Base-by-base conservation (phyloP, 2,797 vertebrate species). In the Acanthurus lineatus region DNA sequence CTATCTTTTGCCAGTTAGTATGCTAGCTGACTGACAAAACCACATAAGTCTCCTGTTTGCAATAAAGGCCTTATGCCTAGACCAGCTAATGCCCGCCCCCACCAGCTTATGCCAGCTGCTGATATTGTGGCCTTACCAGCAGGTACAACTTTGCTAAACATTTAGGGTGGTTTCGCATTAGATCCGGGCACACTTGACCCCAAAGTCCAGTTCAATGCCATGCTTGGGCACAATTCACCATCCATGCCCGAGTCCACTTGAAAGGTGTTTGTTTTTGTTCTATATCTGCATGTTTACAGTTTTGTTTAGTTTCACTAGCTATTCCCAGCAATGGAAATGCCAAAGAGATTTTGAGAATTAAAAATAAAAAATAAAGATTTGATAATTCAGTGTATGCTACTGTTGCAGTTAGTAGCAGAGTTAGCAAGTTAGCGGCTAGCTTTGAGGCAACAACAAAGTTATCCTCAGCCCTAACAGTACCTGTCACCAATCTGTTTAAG, bases 391-490 rank as follows among this genome's bases (percentile, higher is more conserved):
- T 6, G 2, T 65, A 42, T 71, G 25, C 44, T 47, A 38, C 15
- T n/a, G 68, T 53, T 75, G 48, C 47, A 57, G 25, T 25, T 25
- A 25, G 25, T 3, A 25, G 25, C 25, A 25, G 28, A 63, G 68
- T 62, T 66, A 47, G 49, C n/a, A 57, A 63, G 68, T 62, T 66
- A 47, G 49, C n/a, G 53, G 58, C 40, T 48, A 57, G 38, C 54
- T 53, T 76, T 72, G 20, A 69, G n/a, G 54, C 32, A 66, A 72
- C 19, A 75, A 38, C 65, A 67, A 22, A 40, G 42, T 57, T 49
- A 52, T 74, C 14, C 60, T 69, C 15, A 15, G 5, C 63, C 48
- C 28, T 48, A 70, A 52, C 15, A 66, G 45, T 58, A 61, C 20
- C 54, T 76, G 56, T 61, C 44, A 11, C 51, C 54, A 22, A 61